A percentile compares a stretch with the other conserved stretches of the same genome.
Evolutionary conservation across 2,113 vertebrate genomes (phyloP).

Genomic region (Upupa epops): DNA sequence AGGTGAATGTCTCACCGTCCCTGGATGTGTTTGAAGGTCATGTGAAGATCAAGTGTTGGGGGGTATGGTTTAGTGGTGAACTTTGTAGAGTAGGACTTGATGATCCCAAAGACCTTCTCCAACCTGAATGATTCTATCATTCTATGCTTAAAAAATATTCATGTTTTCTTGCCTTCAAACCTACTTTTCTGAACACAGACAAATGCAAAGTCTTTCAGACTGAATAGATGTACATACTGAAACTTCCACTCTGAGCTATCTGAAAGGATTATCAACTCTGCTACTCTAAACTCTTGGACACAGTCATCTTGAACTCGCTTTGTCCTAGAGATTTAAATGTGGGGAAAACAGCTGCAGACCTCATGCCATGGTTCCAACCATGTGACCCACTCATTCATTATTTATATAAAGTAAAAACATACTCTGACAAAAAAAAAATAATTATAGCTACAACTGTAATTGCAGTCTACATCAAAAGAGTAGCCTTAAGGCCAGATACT

Average conservation of each 20-base stretch:
- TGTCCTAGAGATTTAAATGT: neutral
- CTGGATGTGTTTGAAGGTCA: too few species aligned
- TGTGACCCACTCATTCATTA: neutral
- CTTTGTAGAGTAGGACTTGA: too few species aligned
- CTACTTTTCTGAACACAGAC: neutral
- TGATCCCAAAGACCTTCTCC: too few species aligned
- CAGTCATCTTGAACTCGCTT: neutral
- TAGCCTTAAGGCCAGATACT: neutral
- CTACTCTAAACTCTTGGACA: neutral
- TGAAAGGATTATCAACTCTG: neutral
- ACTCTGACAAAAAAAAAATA: neutral
- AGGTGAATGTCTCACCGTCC: too few species aligned
- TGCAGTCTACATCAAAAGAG: slow-evolving; percentile 1
- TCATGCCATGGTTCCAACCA: neutral
- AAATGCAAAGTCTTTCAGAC: neutral
- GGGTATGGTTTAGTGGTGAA: too few species aligned
- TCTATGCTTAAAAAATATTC: neutral
- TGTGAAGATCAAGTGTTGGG: too few species aligned
- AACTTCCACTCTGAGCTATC: neutral
- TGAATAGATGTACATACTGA: neutral
- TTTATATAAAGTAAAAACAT: neutral
- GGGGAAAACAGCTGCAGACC: neutral
- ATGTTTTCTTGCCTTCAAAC: neutral
- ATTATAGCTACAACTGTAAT: neutral
- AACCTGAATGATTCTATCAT: too few species aligned